Evolutionary conservation across 2,113 vertebrate genomes (phyloP), one percentile per base, ranked within the genome.

Genomic region (Cranoglanis bouderius): DNA sequence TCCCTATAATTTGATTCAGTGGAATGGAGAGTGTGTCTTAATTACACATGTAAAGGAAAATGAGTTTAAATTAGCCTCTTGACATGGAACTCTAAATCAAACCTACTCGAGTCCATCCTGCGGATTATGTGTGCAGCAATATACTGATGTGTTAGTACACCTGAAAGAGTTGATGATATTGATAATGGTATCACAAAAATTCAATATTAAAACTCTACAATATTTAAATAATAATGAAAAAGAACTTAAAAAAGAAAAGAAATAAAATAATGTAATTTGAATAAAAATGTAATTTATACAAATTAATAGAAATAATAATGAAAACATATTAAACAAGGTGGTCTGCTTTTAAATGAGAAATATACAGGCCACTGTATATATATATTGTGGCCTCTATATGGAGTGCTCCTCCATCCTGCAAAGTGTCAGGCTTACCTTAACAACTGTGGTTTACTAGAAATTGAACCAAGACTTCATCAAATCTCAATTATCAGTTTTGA

Each of bases 21-120:
- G 35, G 72, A 67, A 80, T 67, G 43, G 26, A 80, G 72, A 55
- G 57, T 61, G 88, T 85, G 72, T 67, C 88, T 85, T 85, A 89
- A 89, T 89, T 85, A 89, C 72, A 89, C 38, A 32, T 85, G 83
- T 89, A 85, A 57, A 88, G 53, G 87, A 75, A 88, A 88, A 84
- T 59, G 70, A 78, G 70, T 85, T 85, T 55, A 75, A 89, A 89
- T 87, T 72, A 88, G 88, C 75, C 70, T 85, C 82, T 85, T 70
- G 46, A 88, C 86, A 90, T 35, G 38, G 5, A 85, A 29, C 74
- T 70, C 74, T 85, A 89, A 81, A 89, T 89, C 74, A 89, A 77
- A 89, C 55, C 61, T 65, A 38, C 83, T 80, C 59, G 24, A 81
- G 74, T 81, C 32, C 49, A 81, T 57, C 88, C 18, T 32, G 59